These are phyloP conservation scores for Paramormyrops hopkinsi DNA, from an alignment of 2,797 vertebrate species.

Conservation along the genomic window DNA sequence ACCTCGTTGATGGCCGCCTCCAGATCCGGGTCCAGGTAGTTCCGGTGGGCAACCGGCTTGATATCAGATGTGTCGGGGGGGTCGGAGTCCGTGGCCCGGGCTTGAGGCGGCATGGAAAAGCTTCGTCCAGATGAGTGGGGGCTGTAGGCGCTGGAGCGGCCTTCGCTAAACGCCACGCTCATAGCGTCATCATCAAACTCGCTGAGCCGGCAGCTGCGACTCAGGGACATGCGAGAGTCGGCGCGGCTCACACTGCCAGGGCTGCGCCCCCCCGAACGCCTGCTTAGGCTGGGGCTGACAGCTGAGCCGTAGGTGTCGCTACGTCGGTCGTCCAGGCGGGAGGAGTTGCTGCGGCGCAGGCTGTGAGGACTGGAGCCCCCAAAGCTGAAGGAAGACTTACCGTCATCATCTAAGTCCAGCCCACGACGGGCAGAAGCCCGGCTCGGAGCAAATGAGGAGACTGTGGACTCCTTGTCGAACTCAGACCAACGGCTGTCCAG, in stretches of 20 bases:
- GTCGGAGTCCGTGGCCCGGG: slow-evolving; percentile 55
- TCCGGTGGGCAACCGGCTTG: slow-evolving; percentile 67
- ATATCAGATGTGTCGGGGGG: slow-evolving; percentile 41
- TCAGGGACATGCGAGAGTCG: slow-evolving; percentile 66
- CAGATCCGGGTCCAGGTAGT: slow-evolving; percentile 85
- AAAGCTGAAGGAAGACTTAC: slow-evolving; percentile 60
- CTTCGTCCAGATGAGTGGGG: slow-evolving; percentile 74
- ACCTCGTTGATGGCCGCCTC: slow-evolving; percentile 93
- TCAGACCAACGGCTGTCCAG: slow-evolving; percentile 76
- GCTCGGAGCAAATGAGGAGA: slow-evolving; percentile 61
- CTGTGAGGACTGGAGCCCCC: slow-evolving; percentile 56
- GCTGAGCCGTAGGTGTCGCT: slow-evolving; percentile 44
- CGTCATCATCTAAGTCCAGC: slow-evolving; percentile 60
- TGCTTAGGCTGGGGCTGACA: slow-evolving; percentile 51
- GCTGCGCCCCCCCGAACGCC: slow-evolving; percentile 57
- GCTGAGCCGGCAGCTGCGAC: slow-evolving; percentile 68
- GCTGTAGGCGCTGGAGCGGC: slow-evolving; percentile 60
- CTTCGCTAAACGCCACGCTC: slow-evolving; percentile 65
- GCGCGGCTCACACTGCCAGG: slow-evolving; percentile 59
- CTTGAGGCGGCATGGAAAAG: slow-evolving; percentile 76
- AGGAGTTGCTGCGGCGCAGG: slow-evolving; percentile 55
- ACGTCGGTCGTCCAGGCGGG: slow-evolving; percentile 53
- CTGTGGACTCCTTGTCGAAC: slow-evolving; percentile 64
- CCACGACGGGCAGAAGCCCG: slow-evolving; percentile 57
- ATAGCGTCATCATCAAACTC: slow-evolving; percentile 70